Base-by-base conservation (phyloP, 1,140 invertebrate genomes). In the Dolichoris vasculosae region DNA sequence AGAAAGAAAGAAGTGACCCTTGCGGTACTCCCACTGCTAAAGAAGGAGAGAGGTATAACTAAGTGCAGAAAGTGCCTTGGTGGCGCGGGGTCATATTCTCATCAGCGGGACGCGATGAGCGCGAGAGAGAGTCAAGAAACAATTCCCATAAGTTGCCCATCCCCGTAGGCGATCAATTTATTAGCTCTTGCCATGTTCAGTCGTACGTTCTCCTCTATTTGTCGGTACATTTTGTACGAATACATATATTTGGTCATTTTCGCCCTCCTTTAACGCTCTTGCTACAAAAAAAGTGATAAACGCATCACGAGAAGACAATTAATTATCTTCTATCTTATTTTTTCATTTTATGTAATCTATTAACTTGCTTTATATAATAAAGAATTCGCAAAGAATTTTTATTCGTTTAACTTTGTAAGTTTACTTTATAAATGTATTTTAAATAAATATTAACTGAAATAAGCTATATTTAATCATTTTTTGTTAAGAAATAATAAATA, bases 11-110 rank as follows among this genome's bases (percentile, higher is more conserved):
- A 89, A 90, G 90, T 89, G 90, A 90, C 89, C 90, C 89, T 91
- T 90, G 89, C 89, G 89, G 89, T 90, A 90, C 89, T 90, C 89
- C 89, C 89, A 90, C 89, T 88, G 88, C 82, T 69, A 77, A 77
- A 78, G 48, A 59, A 71, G 77, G 83, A 82, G 59, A 38, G 76
- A 83, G 78, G 79, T 63, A 69, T 30, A 82, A 48, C 26, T 55
- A 35, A 38, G 38, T 63, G 63, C 43, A 82, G 15, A 40, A 71
- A 71, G 67, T 71, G 32, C 67, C 40, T 43, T n/a, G 40, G 40
- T 43, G n/a, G 38, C 26, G 40, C 75, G 87, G 89, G 90, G 90
- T 90, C 90, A 90, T 90, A 90, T 90, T 90, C 90, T 90, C 90
- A 90, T 90, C 90, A 89, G 35, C 87, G 88, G 86, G 88, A 43